phyloP scores from a whole-genome alignment of 2,888 invertebrate species.

The Therioaphis trifolii region DNA sequence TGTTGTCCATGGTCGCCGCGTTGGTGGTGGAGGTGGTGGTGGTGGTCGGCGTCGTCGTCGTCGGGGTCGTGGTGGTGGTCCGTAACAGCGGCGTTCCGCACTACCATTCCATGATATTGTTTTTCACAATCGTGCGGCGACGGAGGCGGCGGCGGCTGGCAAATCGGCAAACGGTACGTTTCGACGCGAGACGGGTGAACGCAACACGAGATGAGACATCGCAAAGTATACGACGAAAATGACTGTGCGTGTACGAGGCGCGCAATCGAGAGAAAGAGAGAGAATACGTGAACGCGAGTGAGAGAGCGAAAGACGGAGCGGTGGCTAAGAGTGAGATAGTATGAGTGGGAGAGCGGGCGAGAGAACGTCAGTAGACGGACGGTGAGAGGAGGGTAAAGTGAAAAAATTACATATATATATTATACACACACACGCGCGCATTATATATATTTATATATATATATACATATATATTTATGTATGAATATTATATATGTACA shows the following conservation, averaged over 20 bases:
- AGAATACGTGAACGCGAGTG: no score
- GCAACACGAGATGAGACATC: conserved; percentile 50
- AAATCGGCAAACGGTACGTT: conserved; percentile 31
- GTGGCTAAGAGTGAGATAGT: no score
- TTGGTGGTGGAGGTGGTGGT: conserved; percentile 26
- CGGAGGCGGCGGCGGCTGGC: background rate
- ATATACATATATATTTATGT: background rate
- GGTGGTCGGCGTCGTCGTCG: conserved; percentile 2
- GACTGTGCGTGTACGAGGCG: conserved; percentile 12
- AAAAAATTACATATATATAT: background rate
- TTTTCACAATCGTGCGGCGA: conserved; percentile 52
- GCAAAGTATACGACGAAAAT: conserved; percentile 42
- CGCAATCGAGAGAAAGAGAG: background rate
- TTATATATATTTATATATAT: background rate
- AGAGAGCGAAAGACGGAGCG: no score
- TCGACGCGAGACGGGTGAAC: conserved; percentile 21
- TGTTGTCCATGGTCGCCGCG: conserved; percentile 51
- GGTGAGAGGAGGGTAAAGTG: background rate
- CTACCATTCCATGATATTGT: conserved; percentile 60
- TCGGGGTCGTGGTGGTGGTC: conserved; percentile 22
- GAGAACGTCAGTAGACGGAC: no score
- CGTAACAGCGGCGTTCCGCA: conserved; percentile 48
- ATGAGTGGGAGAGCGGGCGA: no score
- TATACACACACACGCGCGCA: no score
- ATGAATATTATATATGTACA: background rate